Evolutionary conservation across 2,113 vertebrate genomes (phyloP).

Genomic region (mouse (Mus musculus)): GRCm39 chr13:49081501-49082000

Average conservation of each 20-base stretch:
- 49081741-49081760: background rate
- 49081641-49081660: background rate
- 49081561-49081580: background rate
- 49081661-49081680: background rate
- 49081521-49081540: background rate
- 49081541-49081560: too few species aligned
- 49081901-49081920: too few species aligned
- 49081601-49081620: background rate
- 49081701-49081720: background rate
- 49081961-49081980: background rate
- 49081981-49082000: background rate
- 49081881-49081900: background rate
- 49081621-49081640: background rate
- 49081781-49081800: background rate
- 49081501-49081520: background rate
- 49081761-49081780: background rate
- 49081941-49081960: background rate
- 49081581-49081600: background rate
- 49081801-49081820: background rate
- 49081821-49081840: background rate
- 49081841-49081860: background rate
- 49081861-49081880: background rate
- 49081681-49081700: background rate
- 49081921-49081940: background rate
- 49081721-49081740: background rate